These are phyloP conservation scores for Lithophane ornitopus DNA, from an alignment of 2,888 invertebrate species.

Conservation along the genomic window DNA sequence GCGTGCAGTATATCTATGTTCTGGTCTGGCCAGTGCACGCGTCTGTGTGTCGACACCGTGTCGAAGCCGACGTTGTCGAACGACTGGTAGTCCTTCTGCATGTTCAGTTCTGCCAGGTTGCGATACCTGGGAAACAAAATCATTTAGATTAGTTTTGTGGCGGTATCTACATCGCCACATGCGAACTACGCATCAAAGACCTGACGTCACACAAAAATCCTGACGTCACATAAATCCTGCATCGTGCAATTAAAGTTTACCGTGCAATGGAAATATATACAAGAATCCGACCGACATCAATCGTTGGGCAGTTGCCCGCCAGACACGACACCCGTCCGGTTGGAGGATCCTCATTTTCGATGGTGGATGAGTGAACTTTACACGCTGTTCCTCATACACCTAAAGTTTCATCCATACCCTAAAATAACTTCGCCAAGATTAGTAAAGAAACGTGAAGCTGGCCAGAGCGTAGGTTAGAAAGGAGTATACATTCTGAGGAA, in stretches of 20 bases:
- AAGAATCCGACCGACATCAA: too few relatives aligned
- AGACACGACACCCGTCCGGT: too few relatives aligned
- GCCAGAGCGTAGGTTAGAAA: not conserved
- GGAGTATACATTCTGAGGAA: not conserved
- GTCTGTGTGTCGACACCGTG: conserved; percentile 91
- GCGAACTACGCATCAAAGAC: too few relatives aligned
- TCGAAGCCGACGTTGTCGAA: conserved; percentile 92
- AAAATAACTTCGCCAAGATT: not conserved
- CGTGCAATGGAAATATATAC: too few relatives aligned
- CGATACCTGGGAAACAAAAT: conserved; percentile 78
- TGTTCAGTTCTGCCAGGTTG: conserved; percentile 85
- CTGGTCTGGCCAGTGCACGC: conserved; percentile 93
- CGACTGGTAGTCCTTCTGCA: conserved; percentile 89
- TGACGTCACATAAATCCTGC: too few relatives aligned
- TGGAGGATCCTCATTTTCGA: too few relatives aligned
- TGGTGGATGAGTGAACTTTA: too few relatives aligned
- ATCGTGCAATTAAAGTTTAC: too few relatives aligned
- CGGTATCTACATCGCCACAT: too few relatives aligned
- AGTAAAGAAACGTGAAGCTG: not conserved
- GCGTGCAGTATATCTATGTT: conserved; percentile 83
- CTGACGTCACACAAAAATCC: too few relatives aligned
- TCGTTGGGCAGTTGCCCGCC: too few relatives aligned
- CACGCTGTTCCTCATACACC: too few relatives aligned
- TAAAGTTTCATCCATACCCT: not conserved
- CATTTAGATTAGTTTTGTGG: not conserved